These are phyloP conservation scores for Heliconius himera DNA, from an alignment of 1,140 invertebrate species.

Conservation along the genomic window DNA sequence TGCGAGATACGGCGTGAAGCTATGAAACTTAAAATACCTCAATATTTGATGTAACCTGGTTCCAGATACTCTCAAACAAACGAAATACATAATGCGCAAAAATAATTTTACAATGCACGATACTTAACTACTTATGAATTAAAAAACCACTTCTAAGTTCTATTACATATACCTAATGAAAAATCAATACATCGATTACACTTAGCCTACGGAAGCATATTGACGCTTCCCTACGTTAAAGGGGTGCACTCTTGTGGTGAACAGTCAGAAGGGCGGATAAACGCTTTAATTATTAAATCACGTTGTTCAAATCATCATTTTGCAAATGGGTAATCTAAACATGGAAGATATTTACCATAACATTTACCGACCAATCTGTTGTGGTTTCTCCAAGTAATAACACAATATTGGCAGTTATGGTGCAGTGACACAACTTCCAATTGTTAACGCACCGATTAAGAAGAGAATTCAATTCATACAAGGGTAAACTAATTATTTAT, in stretches of 20 bases:
- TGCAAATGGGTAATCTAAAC: background rate
- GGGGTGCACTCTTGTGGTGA: background rate
- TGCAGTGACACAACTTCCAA: no score
- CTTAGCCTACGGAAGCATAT: background rate
- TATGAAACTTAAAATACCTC: no score
- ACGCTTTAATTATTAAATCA: conserved; percentile 4
- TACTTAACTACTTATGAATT: no score
- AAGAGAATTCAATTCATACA: no score
- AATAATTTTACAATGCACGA: background rate
- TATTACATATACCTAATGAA: background rate
- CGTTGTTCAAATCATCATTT: conserved; percentile 1
- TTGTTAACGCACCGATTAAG: no score
- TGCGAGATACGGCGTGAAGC: no score
- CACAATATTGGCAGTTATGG: no score
- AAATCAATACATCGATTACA: conserved; percentile 13
- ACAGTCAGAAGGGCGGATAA: background rate
- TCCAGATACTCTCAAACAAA: no score
- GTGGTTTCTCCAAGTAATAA: background rate
- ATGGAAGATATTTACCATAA: background rate
- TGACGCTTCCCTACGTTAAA: background rate
- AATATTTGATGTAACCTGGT: no score
- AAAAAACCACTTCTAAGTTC: background rate
- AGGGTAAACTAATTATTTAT: no score
- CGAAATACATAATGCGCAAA: background rate
- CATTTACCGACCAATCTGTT: background rate